These are phyloP conservation scores for Corythucha ciliata DNA, from an alignment of 2,888 invertebrate genomes.

Conservation along the genomic window DNA sequence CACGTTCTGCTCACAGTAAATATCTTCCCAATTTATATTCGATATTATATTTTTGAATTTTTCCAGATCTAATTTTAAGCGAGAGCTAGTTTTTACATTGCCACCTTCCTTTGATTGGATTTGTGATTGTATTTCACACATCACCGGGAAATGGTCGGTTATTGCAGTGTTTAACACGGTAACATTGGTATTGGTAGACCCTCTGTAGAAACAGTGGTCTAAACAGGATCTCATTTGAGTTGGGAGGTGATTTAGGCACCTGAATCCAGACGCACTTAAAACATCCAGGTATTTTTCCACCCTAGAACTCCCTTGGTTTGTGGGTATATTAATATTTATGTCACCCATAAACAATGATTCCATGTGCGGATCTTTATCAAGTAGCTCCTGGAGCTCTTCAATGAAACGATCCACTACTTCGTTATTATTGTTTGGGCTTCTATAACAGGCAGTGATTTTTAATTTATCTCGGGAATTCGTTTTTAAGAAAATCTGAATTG, in stretches of 20 bases:
- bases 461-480: too few species aligned
- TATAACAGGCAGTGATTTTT: constrained; percentile 9
- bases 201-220: constrained; percentile 7
- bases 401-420: not conserved
- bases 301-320: not conserved
- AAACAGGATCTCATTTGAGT: constrained; percentile 5
- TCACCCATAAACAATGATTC: not conserved
- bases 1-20: not conserved
- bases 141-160: not conserved
- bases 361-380: not conserved
- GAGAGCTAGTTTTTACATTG: not conserved
- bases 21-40: not conserved
- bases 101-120: not conserved
- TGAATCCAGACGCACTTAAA: not conserved
- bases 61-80: not conserved
- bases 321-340: constrained; percentile 3
- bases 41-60: constrained; percentile 2
- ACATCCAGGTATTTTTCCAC: constrained; percentile 4
- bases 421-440: not conserved
- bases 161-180: not conserved
- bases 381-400: not conserved
- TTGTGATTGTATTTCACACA: not conserved
- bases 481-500: too few species aligned
- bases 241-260: constrained; percentile 5
- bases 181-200: not conserved